phyloP scores from a whole-genome alignment of 2,888 invertebrate species.

The Lobophora halterata region DNA sequence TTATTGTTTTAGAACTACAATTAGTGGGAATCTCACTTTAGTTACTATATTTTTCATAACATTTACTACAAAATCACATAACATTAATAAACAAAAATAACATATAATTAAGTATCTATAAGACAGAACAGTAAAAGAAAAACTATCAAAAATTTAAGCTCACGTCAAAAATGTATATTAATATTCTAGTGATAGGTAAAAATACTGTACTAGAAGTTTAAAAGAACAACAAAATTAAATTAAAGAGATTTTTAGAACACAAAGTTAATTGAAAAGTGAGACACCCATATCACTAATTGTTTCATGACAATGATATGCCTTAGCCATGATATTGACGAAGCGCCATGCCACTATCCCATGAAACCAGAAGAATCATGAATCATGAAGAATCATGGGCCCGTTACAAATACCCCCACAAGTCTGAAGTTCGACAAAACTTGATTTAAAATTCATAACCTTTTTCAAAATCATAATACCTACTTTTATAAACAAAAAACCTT shows the following conservation, averaged over 20 bases:
- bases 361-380: no score
- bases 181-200: no score
- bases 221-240: neutral
- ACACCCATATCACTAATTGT: conserved; percentile 64
- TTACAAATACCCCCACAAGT: conserved; percentile 8
- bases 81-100: conserved; percentile 2
- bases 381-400: conserved; percentile 23
- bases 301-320: conserved; percentile 80
- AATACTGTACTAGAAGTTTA: neutral
- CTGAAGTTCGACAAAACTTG: conserved; percentile 33
- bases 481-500: neutral
- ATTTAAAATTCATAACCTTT: conserved; percentile 8
- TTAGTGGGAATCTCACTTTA: conserved; percentile 43
- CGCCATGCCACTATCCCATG: conserved; percentile 66
- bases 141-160: neutral
- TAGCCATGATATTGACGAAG: conserved; percentile 74
- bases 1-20: conserved; percentile 35
- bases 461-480: neutral
- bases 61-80: conserved; percentile 1
- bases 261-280: conserved; percentile 46
- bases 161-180: no score
- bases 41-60: conserved; percentile 5
- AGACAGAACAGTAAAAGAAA: neutral
- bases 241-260: conserved; percentile 12
- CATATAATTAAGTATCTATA: no score